Evolutionary conservation across 2,888 invertebrate genomes (phyloP), one percentile per base, ranked within the genome.

Genomic region (Andricus curvator): DNA sequence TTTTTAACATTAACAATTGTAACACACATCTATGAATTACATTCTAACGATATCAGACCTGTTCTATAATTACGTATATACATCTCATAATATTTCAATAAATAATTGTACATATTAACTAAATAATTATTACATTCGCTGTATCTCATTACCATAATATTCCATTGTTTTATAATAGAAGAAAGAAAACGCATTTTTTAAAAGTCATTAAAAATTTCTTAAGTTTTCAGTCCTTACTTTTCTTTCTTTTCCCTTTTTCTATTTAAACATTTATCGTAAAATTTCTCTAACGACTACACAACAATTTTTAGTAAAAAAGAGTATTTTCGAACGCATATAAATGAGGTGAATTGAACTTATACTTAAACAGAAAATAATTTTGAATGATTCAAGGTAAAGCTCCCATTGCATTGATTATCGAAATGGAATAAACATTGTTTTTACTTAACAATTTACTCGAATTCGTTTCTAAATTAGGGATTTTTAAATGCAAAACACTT

Each of bases 11-110:
- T 60, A 60, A 60, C 20, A 60, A 9, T 62, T 62, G 25, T 29
- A 62, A 62, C n/a, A 62, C 15, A 11, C 11, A 5, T 11, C 62
- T 62, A 25, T 22, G 25, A 62, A 5, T 62, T 22, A 22, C 11
- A 51, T 62, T 62, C 25, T 62, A 62, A 62, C 62, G 13, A 25
- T 25, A 62, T 62, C 62, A 62, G 62, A 22, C 62, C 62, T 29
- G 25, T 17, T 62, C 29, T 62, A 25, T 62, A 25, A 48, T 70
- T 70, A 70, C 81, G 67, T 84, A 84, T 81, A 83, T 66, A 81
- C 80, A 84, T 83, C 79, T 84, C 86, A 86, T 86, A 88, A 88
- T 87, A 87, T 51, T 83, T 82, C 80, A 80, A 83, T 88, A 88
- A 88, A 88, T 87, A 88, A 86, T 84, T 22, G 25, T 62, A 62